These are phyloP conservation scores for Dreissena polymorpha DNA, from an alignment of 1,140 invertebrate species.

Conservation along the genomic window DNA sequence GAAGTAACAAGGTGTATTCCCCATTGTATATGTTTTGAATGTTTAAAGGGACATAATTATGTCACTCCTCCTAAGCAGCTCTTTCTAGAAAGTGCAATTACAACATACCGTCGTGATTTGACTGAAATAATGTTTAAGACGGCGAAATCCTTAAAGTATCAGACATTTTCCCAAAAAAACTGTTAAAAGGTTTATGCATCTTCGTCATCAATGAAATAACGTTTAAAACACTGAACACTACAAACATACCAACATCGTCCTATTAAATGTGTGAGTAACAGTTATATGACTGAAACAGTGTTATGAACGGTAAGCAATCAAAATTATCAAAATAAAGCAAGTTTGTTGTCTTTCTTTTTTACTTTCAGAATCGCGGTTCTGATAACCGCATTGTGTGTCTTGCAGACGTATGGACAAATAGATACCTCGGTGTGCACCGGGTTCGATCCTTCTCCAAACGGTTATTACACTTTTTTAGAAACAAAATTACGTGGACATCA, in stretches of 20 bases:
- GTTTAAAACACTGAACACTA: neutral
- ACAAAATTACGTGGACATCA: neutral
- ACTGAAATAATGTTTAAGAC: too few relatives aligned
- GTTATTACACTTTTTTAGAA: neutral
- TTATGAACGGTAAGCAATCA: neutral
- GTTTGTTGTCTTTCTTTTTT: neutral
- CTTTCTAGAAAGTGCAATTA: too few relatives aligned
- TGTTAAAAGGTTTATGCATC: neutral
- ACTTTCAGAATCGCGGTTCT: neutral
- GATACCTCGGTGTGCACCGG: constrained; percentile 12
- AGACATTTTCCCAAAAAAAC: too few relatives aligned
- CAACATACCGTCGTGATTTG: too few relatives aligned
- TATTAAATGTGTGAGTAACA: neutral
- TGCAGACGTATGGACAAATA: neutral
- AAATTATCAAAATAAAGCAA: neutral
- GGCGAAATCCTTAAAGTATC: too few relatives aligned
- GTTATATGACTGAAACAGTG: neutral
- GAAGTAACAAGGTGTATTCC: too few relatives aligned
- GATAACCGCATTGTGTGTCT: neutral
- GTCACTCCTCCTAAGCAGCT: too few relatives aligned
- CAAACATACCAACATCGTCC: neutral
- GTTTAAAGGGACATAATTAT: too few relatives aligned
- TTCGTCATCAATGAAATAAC: neutral
- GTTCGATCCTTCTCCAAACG: neutral
- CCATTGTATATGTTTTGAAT: too few relatives aligned